Evolutionary conservation across 2,888 invertebrate species (phyloP), one percentile per base, ranked within the genome.

Genomic region (Empis livida): DNA sequence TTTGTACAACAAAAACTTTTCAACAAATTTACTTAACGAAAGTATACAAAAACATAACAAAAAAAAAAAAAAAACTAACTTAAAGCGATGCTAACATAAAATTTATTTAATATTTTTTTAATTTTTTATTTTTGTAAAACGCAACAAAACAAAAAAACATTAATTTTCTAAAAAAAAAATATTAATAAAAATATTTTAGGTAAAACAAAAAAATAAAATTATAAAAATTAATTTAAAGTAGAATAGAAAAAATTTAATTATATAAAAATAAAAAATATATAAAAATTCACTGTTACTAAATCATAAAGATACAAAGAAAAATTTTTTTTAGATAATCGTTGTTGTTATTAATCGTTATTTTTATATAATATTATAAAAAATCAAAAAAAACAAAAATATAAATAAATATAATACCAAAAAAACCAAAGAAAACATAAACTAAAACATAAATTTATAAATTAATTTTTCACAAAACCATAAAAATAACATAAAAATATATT

Each of bases 311-410:
- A 27, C 9, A 27, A 27, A 6, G 5, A 39, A 39, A 20, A 17
- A 17, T 13, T 17, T 39, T 39, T 39, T 39, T 37, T 14, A 35
- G n/a, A 14, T 44, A 43, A 48, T 48, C 41, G 48, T 48, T 48
- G 48, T 48, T 48, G 44, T 44, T 48, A 48, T 39, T 39, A 39
- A 44, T 35, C 32, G 48, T 48, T 48, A 48, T 48, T 48, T 48
- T 44, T 44, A 42, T 48, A 43, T 43, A 43, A 40, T 43, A 44
- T 27, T n/a, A n/a, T n/a, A 32, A 32, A 47, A 32, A 43, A 43
- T 17, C n/a, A 35, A n/a, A 20, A 14, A 43, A 20, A 43, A 5
- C 20, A 42, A 14, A 16, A 11, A 16, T 15, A 15, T 11, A 42
- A 31, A 5, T 14, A 30, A 10, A 31, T 15, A 1, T 16, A 6